These are phyloP conservation scores for Armadillidium nasatum DNA, from an alignment of 1,140 invertebrate genomes.

Conservation along the genomic window DNA sequence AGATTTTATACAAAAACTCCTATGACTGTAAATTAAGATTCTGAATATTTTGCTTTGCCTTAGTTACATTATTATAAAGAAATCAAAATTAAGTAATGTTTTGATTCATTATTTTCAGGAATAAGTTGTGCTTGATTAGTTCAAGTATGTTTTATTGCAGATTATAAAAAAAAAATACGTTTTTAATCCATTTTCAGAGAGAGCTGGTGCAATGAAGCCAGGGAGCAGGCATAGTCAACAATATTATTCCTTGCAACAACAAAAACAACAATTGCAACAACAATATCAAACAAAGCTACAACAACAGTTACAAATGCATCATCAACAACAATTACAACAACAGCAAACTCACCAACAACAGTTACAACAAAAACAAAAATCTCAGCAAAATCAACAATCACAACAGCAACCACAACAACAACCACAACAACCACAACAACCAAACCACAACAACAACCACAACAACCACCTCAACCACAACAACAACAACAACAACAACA, in stretches of 20 bases:
- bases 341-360: conserved; percentile 19
- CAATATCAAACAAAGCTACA: conserved; percentile 33
- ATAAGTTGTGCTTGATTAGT: too few species aligned
- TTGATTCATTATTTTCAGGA: too few species aligned
- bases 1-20: too few species aligned
- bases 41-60: too few species aligned
- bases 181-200: conserved; percentile 37
- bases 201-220: conserved; percentile 41
- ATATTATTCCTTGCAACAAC: conserved; percentile 43
- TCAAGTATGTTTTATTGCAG: neutral
- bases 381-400: conserved; percentile 18
- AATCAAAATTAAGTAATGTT: too few species aligned
- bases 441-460: conserved; percentile 31
- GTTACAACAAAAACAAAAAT: conserved; percentile 20
- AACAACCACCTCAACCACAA: conserved; percentile 32
- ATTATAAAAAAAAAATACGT: neutral
- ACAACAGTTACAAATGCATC: conserved; percentile 23
- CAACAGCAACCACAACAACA: conserved; percentile 35
- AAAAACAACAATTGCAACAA: conserved; percentile 42
- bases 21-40: too few species aligned
- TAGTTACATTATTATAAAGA: too few species aligned
- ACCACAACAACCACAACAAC: conserved; percentile 34
- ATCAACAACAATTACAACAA: conserved; percentile 18
- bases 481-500: conserved; percentile 34
- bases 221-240: conserved; percentile 36